phyloP scores from a whole-genome alignment of 1,140 invertebrate genomes.

The Berghia stephanieae region DNA sequence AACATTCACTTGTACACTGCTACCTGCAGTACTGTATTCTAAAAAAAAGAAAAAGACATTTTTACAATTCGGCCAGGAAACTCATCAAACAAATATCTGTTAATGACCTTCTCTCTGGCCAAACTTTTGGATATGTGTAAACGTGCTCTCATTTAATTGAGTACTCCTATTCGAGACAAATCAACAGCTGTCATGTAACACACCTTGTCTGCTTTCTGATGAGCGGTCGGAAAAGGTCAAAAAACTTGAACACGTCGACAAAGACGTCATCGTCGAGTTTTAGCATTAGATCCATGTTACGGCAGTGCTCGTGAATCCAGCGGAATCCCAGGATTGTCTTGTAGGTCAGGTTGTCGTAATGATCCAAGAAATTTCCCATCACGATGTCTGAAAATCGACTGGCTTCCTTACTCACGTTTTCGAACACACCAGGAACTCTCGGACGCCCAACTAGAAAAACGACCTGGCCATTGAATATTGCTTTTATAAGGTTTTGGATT shows the following conservation, averaged over 20 bases:
- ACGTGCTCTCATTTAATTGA: too few relatives aligned
- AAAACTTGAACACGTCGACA: slow-evolving; percentile 74
- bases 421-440: too few relatives aligned
- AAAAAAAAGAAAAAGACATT: too few relatives aligned
- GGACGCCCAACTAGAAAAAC: slow-evolving; percentile 18
- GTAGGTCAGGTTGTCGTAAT: slow-evolving; percentile 49
- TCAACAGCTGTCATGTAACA: slow-evolving; percentile 21
- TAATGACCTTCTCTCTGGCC: too few relatives aligned
- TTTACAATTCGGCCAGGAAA: too few relatives aligned
- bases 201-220: slow-evolving; percentile 23
- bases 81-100: too few relatives aligned
- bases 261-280: slow-evolving; percentile 92
- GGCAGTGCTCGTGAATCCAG: slow-evolving; percentile 78
- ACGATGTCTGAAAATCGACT: too few relatives aligned
- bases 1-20: too few relatives aligned
- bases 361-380: slow-evolving; percentile 47
- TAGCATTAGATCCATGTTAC: slow-evolving; percentile 75
- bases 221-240: slow-evolving; percentile 33
- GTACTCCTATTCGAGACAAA: background rate
- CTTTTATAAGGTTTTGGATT: background rate
- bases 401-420: too few relatives aligned
- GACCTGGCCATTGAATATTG: background rate
- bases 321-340: slow-evolving; percentile 83
- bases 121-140: too few relatives aligned
- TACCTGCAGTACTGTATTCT: too few relatives aligned